Base-by-base conservation (phyloP, 1,140 invertebrate genomes). In the Riptortus pedestris region DNA sequence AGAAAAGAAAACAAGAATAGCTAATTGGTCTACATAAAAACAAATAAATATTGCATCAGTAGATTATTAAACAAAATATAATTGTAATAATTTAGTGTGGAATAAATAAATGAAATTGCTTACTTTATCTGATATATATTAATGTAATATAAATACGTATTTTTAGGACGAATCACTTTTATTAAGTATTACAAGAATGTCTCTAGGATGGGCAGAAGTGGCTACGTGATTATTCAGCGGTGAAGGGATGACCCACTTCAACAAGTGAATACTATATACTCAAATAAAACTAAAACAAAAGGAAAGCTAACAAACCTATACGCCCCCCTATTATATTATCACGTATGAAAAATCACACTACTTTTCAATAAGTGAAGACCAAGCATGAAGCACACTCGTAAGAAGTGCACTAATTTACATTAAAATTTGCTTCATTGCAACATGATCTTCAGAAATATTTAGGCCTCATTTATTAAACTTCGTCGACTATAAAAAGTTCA, bases 21-120 rank as follows among this genome's bases (percentile, higher is more conserved):
- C n/a, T n/a, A n/a, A n/a, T n/a, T n/a, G n/a, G 45, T 20, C 22
- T 55, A 14, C 20, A 14, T 55, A 55, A 24, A 55, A 55, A 55
- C 22, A 55, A 55, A 55, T 55, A 55, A 55, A 55, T 55, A 47
- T 47, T n/a, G n/a, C n/a, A 38, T 55, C 51, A 55, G 51, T 55
- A 55, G 51, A 26, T 9, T 55, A 55, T 24, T 55, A 55, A 55
- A 24, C 51, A 55, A 55, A 55, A 55, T 55, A 55, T 55, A 24
- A 55, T 55, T 55, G 20, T 55, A 55, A 20, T 55, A 24, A 16
- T 27, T 55, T 9, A 55, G 12, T 4, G 26, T 24, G 26, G 51
- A 3, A 55, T 26, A 55, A 7, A 38, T 38, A 38, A 38, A 14
- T 7, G 31, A 38, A 38, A 38, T 38, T 7, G 14, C 31, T 7